Evolutionary conservation across 1,140 invertebrate species (phyloP), one percentile per base, ranked within the genome.

Genomic region (Microplitis mediator): DNA sequence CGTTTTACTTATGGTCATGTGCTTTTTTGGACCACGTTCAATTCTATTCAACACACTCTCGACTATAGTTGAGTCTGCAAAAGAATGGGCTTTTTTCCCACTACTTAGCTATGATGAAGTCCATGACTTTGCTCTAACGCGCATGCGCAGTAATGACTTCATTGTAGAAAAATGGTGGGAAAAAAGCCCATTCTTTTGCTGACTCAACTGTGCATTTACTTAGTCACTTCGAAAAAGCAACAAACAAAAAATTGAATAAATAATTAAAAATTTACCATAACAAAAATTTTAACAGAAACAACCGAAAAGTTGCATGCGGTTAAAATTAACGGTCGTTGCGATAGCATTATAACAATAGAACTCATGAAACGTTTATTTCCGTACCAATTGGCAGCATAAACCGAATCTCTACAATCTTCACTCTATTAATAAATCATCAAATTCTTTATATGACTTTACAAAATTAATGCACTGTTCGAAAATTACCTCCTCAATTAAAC

Each of bases 401-500:
- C 16, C n/a, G 52, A 8, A n/a, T 54, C 5, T 54, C 5, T 11
- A 54, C 16, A 54, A 8, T 54, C n/a, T 54, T 54, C 52, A 54
- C 52, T 54, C 52, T 54, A 54, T 54, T 14, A 5, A 45, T 54
- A 50, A 60, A 16, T 36, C 11, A 35, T 14, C 32, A 60, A n/a
- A 5, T 32, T 34, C 32, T 60, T 50, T 45, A 69, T 11, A 2
- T 23, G 23, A 23, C 23, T 23, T 23, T 23, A 45, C 58, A 63
- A n/a, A 31, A 13, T 4, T 32, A 13, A 11, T 31, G 6, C 4
- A 3, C 5, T 63, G 9, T 11, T 58, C 4, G 0, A 23, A 68
- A 54, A 74, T 4, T 35, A 76, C 73, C 34, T 76, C 75, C 14
- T 14, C 32, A 16, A 14, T 39, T 14, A 66, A 60, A 75, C 32